These are phyloP conservation scores for Oreochromis spilurus DNA, from an alignment of 2,113 vertebrate species.

Conservation along the genomic window DNA sequence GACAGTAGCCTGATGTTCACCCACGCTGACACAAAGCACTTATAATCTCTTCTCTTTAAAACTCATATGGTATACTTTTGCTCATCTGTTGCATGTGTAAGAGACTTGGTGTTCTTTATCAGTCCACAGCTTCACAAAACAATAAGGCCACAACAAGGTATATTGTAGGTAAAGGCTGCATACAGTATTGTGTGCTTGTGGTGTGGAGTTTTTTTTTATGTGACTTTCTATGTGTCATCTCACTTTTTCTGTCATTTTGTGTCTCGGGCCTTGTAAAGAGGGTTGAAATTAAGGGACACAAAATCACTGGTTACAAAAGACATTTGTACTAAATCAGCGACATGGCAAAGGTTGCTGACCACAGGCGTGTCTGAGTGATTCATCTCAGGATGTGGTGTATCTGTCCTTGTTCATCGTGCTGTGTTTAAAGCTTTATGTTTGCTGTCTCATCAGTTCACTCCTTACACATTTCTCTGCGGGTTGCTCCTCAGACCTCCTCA, in stretches of 20 bases:
- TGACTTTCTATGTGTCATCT: not conserved
- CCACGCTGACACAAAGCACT: constrained; percentile 26
- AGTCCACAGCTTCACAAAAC: not conserved
- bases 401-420: not conserved
- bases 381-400: not conserved
- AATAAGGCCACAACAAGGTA: not conserved
- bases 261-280: not conserved
- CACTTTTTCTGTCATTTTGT: not conserved
- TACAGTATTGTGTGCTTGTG: not conserved
- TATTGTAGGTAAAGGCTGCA: not conserved
- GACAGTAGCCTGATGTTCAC: not conserved
- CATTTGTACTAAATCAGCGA: not conserved
- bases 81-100: constrained; percentile 3
- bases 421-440: constrained; percentile 13
- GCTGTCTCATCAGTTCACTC: constrained; percentile 19
- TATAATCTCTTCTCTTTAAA: not conserved
- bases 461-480: not conserved
- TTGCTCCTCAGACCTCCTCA: not conserved
- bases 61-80: not conserved
- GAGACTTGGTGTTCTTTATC: not conserved
- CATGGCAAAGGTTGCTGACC: constrained; percentile 1
- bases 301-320: not conserved
- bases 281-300: not conserved
- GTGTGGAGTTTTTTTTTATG: not conserved
- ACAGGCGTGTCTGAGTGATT: not conserved